Base-by-base conservation (phyloP, 2,113 vertebrate genomes). In the Thalassoma bifasciatum region DNA sequence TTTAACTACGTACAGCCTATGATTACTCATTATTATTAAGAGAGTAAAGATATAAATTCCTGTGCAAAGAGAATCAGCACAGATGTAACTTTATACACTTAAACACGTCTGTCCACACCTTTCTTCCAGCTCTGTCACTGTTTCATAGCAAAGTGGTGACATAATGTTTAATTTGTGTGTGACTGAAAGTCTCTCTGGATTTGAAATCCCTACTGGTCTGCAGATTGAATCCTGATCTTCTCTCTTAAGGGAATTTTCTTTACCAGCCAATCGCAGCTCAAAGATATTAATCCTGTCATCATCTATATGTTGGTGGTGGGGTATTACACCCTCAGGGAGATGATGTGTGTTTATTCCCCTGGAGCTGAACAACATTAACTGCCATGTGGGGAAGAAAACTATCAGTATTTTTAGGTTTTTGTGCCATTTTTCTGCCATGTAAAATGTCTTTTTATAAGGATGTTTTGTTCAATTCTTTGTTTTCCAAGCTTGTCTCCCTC, bases 351-450 rank as follows among this genome's bases (percentile, higher is more conserved):
- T 44, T 52, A 21, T 23, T 47, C 40, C 59, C 24, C 23, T 46
- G 44, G n/a, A 49, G 46, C n/a, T 5, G 24, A 64, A 21, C 10
- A n/a, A 47, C 59, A 64, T 44, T 52, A 57, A 21, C 71, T 65
- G 37, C 22, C 47, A 23, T 46, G 37, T 72, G 16, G 8, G 46
- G 10, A 19, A 14, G 2, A n/a, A 4, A 13, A 12, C 19, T 0
- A 11, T 10, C 44, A 49, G 26, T 13, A 3, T 10, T 21, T 24
- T 37, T 44, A 16, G 10, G 9, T 22, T 36, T 22, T 14, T 30
- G 13, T 24, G 1, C 34, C 5, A 21, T 40, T 26, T 30, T n/a
- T 13, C 19, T 22, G 12, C 10, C 24, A 26, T 37, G 24, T 49
- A 59, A 73, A 51, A 30, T 34, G 22, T 34, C 9, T 46, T 23